Evolutionary conservation across 1,140 invertebrate genomes (phyloP), one percentile per base, ranked within the genome.

Genomic region (Drosophila nikananu): DNA sequence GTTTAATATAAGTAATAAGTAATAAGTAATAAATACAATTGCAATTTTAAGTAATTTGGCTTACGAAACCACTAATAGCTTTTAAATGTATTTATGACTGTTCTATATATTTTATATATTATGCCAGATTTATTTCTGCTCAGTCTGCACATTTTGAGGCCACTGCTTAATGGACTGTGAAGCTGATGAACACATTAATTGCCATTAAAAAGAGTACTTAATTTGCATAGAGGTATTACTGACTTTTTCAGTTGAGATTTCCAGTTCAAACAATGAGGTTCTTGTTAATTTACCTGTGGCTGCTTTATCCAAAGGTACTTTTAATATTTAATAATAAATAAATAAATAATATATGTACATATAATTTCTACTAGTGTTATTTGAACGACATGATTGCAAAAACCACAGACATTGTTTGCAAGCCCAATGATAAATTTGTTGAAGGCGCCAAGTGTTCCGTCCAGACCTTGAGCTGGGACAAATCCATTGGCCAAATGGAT

Each of bases 371-470:
- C 10, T n/a, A 44, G 44, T 13, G 8, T 2, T 57, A 25, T 12
- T 39, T 39, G 7, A 10, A 1, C 21, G 15, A 39, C 5, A 12
- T n/a, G 3, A 6, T 57, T 5, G 35, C 9, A 3, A 57, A 39
- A 57, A 39, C 54, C 0, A 57, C 54, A 4, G 19, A 39, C 10
- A 57, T 57, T 39, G 21, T 25, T 5, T 57, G 54, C 5, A 17
- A 39, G 17, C 7, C 35, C 2, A 57, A 57, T 39, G 15, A 57
- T 17, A 57, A 57, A 25, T 57, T 25, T 17, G 32, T 57, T 7
- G 54, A 57, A 7, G 54, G 54, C 21, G 12, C 35, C 35, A 57
- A 57, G 12, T 57, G 54, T 17, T 39, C 23, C 13, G 15, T 57
- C 2, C 35, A 39, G 5, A 39, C 1, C 0, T 2, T 57, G 3